These are phyloP conservation scores for Aphaenogaster ashmeadi DNA, from an alignment of 1,140 invertebrate species.

Conservation along the genomic window DNA sequence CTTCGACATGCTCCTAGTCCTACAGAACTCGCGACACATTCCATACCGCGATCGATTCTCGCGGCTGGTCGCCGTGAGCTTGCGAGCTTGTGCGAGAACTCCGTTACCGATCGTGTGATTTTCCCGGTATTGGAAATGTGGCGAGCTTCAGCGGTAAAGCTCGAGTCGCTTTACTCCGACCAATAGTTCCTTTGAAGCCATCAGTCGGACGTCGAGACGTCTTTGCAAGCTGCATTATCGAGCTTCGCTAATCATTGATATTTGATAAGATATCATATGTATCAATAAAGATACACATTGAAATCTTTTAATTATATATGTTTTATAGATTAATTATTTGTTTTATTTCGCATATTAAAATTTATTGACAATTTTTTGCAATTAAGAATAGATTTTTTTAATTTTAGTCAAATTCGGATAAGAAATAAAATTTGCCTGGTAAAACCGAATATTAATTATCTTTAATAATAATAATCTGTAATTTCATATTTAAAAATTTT, in stretches of 20 bases:
- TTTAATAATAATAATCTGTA: background rate
- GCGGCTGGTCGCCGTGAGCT: slow-evolving; percentile 35
- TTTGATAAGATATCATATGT: background rate
- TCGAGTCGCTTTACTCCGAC: background rate
- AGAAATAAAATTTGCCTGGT: background rate
- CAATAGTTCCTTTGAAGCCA: background rate
- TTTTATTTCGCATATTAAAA: background rate
- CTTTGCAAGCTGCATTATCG: slow-evolving; percentile 26
- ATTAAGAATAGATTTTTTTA: background rate
- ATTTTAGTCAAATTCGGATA: background rate
- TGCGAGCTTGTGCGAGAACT: slow-evolving; percentile 60
- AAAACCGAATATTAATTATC: background rate
- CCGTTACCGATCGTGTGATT: slow-evolving; percentile 60
- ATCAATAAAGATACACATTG: background rate
- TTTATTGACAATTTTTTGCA: background rate
- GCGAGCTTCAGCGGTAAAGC: slow-evolving; percentile 9
- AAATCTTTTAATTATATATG: background rate
- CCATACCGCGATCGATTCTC: slow-evolving; percentile 69
- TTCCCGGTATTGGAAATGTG: background rate
- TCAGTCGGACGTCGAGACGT: background rate
- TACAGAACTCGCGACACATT: slow-evolving; percentile 64
- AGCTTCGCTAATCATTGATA: background rate
- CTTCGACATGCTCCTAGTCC: slow-evolving; percentile 64
- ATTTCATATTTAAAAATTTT: background rate
- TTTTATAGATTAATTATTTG: slow-evolving; percentile 21